Conservation (phyloP, 1,140 invertebrate genomes). For the Mesaphorura yosii region DNA sequence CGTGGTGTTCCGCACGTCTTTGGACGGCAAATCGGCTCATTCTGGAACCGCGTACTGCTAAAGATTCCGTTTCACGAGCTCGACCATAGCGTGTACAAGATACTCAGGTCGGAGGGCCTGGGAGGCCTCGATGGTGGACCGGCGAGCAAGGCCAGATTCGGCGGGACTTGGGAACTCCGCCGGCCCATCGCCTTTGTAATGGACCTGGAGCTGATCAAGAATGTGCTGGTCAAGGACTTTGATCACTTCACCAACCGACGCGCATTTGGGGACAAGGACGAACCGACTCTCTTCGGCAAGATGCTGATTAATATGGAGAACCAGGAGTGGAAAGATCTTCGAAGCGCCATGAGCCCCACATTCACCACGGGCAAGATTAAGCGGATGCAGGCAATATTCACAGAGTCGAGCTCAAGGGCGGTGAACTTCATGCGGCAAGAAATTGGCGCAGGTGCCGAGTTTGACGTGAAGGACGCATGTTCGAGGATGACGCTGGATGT, state of each 20-base stretch:
- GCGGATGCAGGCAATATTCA: constrained; percentile 28
- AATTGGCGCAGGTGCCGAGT: not conserved
- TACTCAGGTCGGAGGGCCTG: not conserved
- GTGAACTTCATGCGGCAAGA: constrained; percentile 4
- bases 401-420: not conserved
- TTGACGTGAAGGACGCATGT: constrained; percentile 27
- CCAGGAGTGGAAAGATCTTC: constrained; percentile 33
- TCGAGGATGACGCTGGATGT: constrained; percentile 40
- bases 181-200: constrained; percentile 40
- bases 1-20: not conserved
- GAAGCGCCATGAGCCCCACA: constrained; percentile 32
- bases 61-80: not conserved
- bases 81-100: not conserved
- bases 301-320: constrained; percentile 18
- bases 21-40: not conserved
- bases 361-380: constrained; percentile 34
- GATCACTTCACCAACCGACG: constrained; percentile 39
- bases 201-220: constrained; percentile 42
- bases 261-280: constrained; percentile 31
- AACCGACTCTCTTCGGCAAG: constrained; percentile 8
- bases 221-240: constrained; percentile 43
- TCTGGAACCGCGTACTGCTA: not conserved
- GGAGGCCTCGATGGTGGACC: too few relatives aligned
- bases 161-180: constrained; percentile 39
- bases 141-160: too few relatives aligned